Evolutionary conservation across 2,113 vertebrate genomes (phyloP).

Genomic region (Pelusios castaneus): DNA sequence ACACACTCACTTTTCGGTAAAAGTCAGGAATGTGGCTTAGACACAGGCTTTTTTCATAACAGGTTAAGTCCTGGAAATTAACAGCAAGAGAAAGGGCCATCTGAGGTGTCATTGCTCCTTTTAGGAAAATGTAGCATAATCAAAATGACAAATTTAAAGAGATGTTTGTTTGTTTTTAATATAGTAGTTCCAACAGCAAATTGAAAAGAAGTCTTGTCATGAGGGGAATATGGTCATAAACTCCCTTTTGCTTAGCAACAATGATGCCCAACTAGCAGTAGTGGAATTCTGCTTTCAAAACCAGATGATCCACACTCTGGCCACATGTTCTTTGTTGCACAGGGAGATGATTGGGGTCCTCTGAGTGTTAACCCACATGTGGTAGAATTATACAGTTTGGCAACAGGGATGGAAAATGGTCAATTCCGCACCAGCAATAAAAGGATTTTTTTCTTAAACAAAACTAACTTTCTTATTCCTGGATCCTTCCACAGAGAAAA

Average conservation of each 20-base stretch:
- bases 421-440: background rate
- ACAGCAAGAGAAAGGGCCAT: slow-evolving; percentile 36
- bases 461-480: background rate
- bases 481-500: background rate
- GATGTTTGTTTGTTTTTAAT: background rate
- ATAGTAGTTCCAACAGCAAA: background rate
- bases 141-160: slow-evolving; percentile 10
- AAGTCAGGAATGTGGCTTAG: background rate
- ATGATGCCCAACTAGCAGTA: background rate
- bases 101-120: background rate
- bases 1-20: background rate
- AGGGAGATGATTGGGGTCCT: background rate
- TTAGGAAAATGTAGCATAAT: background rate
- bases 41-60: background rate
- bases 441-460: background rate
- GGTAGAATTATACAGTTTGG: background rate
- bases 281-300: background rate
- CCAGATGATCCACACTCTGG: background rate
- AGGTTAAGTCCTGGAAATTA: slow-evolving; percentile 18
- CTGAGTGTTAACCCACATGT: background rate
- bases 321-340: background rate
- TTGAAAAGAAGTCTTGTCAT: background rate
- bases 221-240: background rate
- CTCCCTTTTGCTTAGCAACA: background rate
- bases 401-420: background rate